phyloP scores from a whole-genome alignment of 2,888 invertebrate genomes.

The Lutraria lutraria region DNA sequence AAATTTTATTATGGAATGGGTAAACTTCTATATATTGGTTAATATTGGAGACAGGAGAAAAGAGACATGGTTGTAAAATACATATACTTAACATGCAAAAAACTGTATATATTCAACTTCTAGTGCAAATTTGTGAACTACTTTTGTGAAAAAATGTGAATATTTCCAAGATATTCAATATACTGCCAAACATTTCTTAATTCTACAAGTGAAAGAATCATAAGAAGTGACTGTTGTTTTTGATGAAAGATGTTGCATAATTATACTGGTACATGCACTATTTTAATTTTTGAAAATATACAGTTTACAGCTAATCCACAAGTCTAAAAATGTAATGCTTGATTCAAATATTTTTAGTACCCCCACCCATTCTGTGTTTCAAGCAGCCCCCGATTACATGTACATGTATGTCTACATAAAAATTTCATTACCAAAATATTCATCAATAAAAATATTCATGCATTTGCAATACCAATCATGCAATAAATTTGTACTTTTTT shows the following conservation, averaged over 20 bases:
- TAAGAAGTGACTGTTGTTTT: background rate
- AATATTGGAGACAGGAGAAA: background rate
- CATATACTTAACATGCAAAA: background rate
- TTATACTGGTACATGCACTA: background rate
- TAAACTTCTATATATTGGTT: background rate
- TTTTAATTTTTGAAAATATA: background rate
- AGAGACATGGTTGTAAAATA: background rate
- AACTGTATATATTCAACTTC: background rate
- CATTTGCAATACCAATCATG: too few species aligned
- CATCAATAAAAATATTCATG: too few species aligned
- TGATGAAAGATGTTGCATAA: background rate
- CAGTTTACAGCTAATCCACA: background rate
- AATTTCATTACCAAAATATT: too few species aligned
- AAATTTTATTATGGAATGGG: background rate
- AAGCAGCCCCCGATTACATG: too few species aligned
- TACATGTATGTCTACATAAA: too few species aligned
- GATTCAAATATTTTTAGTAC: too few species aligned
- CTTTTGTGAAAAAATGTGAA: background rate
- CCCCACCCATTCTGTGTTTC: too few species aligned
- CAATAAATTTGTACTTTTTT: too few species aligned
- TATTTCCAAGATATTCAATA: background rate
- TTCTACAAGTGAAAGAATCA: background rate
- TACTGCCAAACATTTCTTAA: background rate
- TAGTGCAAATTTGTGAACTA: background rate
- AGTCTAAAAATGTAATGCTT: background rate